A percentile compares a stretch with the other conserved stretches of the same genome.
Evolutionary conservation across 2,113 vertebrate genomes (phyloP).

Genomic region (Cavia porcellus): DNA sequence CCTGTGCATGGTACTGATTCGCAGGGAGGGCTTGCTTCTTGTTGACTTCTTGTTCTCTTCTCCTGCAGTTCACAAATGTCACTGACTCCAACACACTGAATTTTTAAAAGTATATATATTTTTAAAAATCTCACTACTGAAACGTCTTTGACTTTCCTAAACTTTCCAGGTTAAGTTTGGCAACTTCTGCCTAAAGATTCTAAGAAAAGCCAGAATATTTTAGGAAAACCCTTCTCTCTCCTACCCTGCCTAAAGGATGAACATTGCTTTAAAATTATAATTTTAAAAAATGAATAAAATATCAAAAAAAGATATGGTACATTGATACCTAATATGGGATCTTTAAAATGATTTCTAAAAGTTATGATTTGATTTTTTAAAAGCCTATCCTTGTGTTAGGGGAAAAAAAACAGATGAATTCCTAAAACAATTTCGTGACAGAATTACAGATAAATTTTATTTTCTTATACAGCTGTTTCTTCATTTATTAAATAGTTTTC

Average conservation of each 20-base stretch:
- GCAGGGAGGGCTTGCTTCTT: no score
- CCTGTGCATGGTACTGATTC: no score
- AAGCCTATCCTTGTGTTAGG: background rate
- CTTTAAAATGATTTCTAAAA: constrained; percentile 28
- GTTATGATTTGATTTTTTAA: background rate
- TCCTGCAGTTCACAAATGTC: no score
- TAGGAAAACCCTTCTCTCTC: background rate
- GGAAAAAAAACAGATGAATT: background rate
- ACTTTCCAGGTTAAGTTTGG: constrained; percentile 20
- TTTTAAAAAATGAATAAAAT: background rate
- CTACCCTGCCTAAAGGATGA: background rate
- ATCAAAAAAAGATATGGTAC: background rate
- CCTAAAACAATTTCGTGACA: background rate
- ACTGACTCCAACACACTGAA: no score
- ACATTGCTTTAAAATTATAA: background rate
- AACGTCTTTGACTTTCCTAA: background rate
- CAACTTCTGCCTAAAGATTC: background rate
- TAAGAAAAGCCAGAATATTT: constrained; percentile 34
- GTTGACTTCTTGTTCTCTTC: no score
- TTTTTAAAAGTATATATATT: constrained; percentile 14
- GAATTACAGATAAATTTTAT: background rate
- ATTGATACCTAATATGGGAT: background rate
- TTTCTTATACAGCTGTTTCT: background rate
- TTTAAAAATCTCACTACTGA: background rate
- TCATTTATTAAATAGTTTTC: constrained; percentile 1